A percentile compares a stretch with the other conserved stretches of the same genome.
Evolutionary conservation across 1,140 invertebrate genomes (phyloP).

Genomic region (Drosophila tristis): DNA sequence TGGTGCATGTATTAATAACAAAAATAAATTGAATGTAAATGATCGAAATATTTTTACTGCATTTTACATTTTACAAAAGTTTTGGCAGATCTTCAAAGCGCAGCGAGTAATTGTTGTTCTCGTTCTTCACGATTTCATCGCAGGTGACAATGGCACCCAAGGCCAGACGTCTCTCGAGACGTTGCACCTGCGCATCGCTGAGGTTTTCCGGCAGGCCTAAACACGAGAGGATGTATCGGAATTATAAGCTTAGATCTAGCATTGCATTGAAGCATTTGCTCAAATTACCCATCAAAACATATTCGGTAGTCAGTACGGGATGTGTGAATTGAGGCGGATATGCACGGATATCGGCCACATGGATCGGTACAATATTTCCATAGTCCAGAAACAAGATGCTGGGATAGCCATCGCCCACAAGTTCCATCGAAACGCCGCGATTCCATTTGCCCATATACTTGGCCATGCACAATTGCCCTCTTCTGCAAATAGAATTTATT

Average conservation of each 20-base stretch:
- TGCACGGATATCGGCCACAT: slow-evolving; percentile 61
- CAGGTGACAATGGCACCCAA: slow-evolving; percentile 52
- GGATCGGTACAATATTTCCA: slow-evolving; percentile 61
- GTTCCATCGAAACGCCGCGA: slow-evolving; percentile 68
- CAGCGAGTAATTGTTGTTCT: slow-evolving; percentile 31
- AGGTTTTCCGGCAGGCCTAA: slow-evolving; percentile 28
- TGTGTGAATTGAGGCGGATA: slow-evolving; percentile 70
- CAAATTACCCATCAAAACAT: slow-evolving; percentile 48
- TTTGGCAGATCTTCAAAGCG: no score
- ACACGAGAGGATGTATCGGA: no score
- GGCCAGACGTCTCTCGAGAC: slow-evolving; percentile 38
- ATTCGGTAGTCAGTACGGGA: slow-evolving; percentile 64
- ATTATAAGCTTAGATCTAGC: no score
- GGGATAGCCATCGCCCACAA: slow-evolving; percentile 77
- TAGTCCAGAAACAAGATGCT: slow-evolving; percentile 79
- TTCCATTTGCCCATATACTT: slow-evolving; percentile 73
- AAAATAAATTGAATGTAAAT: no score
- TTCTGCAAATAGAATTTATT: slow-evolving; percentile 22
- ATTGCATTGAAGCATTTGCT: no score
- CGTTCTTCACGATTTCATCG: slow-evolving; percentile 39
- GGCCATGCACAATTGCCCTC: slow-evolving; percentile 64
- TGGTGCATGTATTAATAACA: no score
- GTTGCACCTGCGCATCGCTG: slow-evolving; percentile 26
- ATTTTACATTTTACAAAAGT: not conserved
- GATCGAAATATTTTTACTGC: not conserved